These are phyloP conservation scores for Streptopelia turtur DNA, from an alignment of 2,797 vertebrate species.

Conservation along the genomic window DNA sequence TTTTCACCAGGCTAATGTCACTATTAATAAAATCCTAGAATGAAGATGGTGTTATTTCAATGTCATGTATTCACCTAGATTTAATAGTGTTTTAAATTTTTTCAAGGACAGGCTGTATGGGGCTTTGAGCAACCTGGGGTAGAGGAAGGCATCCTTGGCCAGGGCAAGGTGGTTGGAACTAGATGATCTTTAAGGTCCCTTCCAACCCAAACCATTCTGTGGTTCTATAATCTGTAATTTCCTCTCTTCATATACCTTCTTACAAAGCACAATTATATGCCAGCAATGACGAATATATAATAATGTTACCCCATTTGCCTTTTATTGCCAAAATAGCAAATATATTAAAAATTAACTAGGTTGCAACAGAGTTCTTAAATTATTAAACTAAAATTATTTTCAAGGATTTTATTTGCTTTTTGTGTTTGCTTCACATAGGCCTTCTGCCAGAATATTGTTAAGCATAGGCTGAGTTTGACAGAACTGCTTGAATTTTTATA, in stretches of 20 bases:
- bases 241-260: background rate
- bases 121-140: too few relatives aligned
- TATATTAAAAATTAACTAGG: slow-evolving; percentile 10
- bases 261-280: background rate
- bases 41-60: background rate
- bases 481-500: background rate
- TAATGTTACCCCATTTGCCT: background rate
- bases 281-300: background rate
- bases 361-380: slow-evolving; percentile 5
- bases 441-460: slow-evolving; percentile 8
- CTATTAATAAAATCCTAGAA: background rate
- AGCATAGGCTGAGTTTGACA: background rate
- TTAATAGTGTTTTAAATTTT: slow-evolving; percentile 12
- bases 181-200: too few relatives aligned
- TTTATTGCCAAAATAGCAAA: slow-evolving; percentile 19
- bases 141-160: too few relatives aligned
- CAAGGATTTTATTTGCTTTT: background rate
- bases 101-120: too few relatives aligned
- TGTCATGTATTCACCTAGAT: background rate
- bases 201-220: too few relatives aligned
- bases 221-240: background rate
- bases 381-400: slow-evolving; percentile 2
- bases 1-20: background rate
- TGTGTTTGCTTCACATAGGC: background rate
- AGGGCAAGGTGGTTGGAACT: too few relatives aligned